Conservation (phyloP, 2,888 invertebrate genomes). For the Brachyptera risi region DNA sequence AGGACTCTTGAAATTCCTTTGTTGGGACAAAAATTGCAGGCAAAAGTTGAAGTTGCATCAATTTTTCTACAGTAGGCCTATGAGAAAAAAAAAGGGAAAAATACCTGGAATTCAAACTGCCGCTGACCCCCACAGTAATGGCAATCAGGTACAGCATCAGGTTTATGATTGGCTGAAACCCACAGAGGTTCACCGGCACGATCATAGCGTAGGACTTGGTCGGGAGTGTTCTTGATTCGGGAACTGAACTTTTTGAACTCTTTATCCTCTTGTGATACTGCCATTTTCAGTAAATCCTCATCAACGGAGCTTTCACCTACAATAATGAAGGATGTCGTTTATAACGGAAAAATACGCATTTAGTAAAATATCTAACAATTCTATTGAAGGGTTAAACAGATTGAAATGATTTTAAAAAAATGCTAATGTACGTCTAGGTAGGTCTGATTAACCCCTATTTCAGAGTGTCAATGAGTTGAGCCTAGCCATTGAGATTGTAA, state of each 20-base stretch:
- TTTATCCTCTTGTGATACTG: conserved; percentile 64
- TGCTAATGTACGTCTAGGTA: no score
- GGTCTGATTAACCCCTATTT: no score
- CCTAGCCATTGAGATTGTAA: no score
- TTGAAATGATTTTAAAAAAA: no score
- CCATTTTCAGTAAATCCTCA: conserved; percentile 65
- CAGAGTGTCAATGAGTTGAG: no score
- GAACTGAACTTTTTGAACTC: conserved; percentile 73
- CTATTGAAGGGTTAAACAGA: no score
- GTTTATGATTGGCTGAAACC: conserved; percentile 61
- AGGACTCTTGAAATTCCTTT: no score
- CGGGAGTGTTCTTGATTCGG: conserved; percentile 63
- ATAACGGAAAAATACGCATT: no score
- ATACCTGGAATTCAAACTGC: conserved; percentile 38
- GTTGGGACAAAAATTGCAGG: no score
- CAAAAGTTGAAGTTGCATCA: no score
- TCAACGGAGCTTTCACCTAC: conserved; percentile 56
- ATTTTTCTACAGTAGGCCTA: not conserved
- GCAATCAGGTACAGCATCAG: conserved; percentile 64
- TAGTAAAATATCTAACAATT: no score
- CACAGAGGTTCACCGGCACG: conserved; percentile 77
- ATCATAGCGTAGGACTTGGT: conserved; percentile 80
- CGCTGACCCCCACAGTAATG: conserved; percentile 68
- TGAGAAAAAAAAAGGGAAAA: not conserved
- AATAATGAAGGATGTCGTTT: no score